Conservation (phyloP, 2,113 vertebrate species). For the Prolemur simus region DNA sequence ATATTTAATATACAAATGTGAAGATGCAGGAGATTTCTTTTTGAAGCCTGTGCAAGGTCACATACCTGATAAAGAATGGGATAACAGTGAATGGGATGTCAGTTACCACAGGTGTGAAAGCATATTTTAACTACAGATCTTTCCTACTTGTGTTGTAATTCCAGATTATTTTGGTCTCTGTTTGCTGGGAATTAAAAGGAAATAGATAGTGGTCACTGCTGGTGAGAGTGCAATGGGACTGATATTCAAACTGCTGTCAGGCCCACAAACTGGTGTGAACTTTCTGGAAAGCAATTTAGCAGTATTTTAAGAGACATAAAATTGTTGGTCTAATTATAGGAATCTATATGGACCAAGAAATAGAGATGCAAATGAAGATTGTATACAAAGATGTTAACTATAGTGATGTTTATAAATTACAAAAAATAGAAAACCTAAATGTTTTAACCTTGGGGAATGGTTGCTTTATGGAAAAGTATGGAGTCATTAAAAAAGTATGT, state of each 20-base stretch:
- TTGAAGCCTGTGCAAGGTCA: background rate
- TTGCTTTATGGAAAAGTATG: conserved; percentile 34
- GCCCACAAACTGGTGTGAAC: background rate
- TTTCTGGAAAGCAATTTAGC: background rate
- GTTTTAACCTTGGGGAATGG: background rate
- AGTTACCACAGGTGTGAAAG: background rate
- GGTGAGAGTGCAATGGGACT: background rate
- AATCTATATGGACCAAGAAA: background rate
- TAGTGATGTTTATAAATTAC: background rate
- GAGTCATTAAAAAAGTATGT: conserved; percentile 29
- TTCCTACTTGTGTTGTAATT: background rate
- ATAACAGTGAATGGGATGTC: background rate
- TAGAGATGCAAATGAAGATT: background rate
- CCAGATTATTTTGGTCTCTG: background rate
- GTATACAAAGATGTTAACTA: background rate
- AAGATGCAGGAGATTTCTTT: background rate
- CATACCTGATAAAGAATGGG: background rate
- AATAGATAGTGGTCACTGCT: background rate
- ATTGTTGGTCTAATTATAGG: background rate
- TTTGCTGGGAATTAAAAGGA: conserved; percentile 9
- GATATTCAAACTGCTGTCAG: background rate
- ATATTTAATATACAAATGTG: background rate
- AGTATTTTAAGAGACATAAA: background rate
- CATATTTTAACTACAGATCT: conserved; percentile 9
- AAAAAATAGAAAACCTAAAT: background rate